Percentiles rank a stretch among this genome's conserved stretches.
Conservation (phyloP, 2,113 vertebrate species). For the Agapornis roseicollis region DNA sequence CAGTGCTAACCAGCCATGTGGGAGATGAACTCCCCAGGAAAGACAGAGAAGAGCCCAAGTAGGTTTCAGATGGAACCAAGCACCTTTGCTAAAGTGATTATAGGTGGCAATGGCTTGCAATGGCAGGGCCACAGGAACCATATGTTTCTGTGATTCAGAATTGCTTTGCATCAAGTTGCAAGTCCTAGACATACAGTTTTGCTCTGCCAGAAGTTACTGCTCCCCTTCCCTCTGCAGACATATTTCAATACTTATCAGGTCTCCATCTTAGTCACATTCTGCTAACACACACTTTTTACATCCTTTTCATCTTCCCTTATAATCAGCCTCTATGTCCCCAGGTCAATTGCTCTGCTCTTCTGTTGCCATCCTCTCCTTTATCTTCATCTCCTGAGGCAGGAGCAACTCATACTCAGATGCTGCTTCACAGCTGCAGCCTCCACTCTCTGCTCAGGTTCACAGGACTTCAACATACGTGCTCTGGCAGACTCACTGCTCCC, state of each 20-base stretch:
- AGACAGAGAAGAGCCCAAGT: fast-evolving
- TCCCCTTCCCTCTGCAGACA: not conserved
- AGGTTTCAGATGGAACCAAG: not conserved
- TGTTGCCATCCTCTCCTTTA: not conserved
- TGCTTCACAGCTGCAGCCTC: fast-evolving
- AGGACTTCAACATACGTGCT: not conserved
- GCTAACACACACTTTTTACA: not conserved
- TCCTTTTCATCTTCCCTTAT: not conserved
- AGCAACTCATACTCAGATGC: not conserved
- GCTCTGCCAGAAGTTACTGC: not conserved
- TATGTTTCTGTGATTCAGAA: not conserved
- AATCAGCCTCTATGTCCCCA: not conserved
- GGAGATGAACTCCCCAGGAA: not conserved
- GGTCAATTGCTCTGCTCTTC: not conserved
- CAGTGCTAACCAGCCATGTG: not conserved
- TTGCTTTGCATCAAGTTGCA: not conserved
- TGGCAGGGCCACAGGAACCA: not conserved
- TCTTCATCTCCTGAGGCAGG: not conserved
- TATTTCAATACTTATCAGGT: not conserved
- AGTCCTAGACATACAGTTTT: not conserved
- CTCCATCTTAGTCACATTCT: not conserved
- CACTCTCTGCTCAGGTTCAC: not conserved
- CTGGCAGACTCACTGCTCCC: not conserved
- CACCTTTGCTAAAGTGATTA: not conserved
- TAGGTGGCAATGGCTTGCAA: not conserved